A percentile compares a stretch with the other conserved stretches of the same genome.
These are phyloP conservation scores for Cancer borealis DNA, from an alignment of 2,888 invertebrate species.

Conservation along the genomic window DNA sequence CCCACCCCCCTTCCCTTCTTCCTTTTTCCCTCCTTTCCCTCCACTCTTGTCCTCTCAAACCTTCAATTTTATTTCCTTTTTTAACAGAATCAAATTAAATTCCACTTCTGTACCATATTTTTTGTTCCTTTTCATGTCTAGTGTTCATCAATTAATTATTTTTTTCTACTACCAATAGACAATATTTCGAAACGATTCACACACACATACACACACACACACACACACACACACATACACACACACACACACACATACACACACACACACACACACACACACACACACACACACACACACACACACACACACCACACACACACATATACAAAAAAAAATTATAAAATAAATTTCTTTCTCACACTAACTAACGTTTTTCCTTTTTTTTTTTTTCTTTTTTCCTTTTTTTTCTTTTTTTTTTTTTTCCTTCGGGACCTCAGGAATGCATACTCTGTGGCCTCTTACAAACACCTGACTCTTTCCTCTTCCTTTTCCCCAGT, in stretches of 20 bases:
- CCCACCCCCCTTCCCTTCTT: not conserved
- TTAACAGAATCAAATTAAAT: not conserved
- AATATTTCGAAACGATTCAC: not conserved
- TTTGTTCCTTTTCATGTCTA: not conserved
- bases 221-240: no score
- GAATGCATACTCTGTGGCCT: not conserved
- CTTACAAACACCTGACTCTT: not conserved
- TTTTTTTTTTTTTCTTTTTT: not conserved
- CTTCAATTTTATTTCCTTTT: not conserved
- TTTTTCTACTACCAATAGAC: no score
- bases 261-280: no score
- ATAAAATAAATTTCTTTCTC: no score
- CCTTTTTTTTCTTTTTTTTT: not conserved
- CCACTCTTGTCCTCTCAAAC: not conserved
- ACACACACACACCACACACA: no score
- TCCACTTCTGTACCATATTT: not conserved
- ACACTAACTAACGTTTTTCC: not conserved
- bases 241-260: no score
- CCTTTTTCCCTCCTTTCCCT: not conserved
- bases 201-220: no score
- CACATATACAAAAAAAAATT: no score
- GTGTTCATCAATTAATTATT: no score
- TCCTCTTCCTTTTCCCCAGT: not conserved
- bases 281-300: no score
- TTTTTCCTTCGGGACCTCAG: not conserved